Conservation (phyloP, 2,113 vertebrate genomes). For the Salvelinus namaycush region DNA sequence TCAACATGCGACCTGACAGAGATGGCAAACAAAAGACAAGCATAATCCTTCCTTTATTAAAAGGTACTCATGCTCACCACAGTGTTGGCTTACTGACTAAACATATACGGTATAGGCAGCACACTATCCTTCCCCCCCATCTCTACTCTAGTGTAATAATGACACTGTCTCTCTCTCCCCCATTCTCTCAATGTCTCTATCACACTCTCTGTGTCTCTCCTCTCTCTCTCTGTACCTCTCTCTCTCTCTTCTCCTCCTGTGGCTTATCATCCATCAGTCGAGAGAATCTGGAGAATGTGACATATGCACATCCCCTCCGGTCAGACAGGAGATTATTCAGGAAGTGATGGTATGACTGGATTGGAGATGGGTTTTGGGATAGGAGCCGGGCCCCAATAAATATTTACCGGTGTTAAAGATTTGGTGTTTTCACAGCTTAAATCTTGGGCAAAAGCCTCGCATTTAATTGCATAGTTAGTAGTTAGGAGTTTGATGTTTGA, state of each 20-base stretch:
- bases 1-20: conserved; percentile 1
- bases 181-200: background rate
- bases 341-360: conserved; percentile 7
- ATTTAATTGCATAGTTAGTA: no score
- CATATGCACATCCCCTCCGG: conserved; percentile 13
- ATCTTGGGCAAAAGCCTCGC: no score
- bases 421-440: no score
- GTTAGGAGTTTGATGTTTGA: no score
- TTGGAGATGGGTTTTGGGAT: background rate
- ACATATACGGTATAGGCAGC: background rate
- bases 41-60: conserved; percentile 24
- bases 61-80: conserved; percentile 19
- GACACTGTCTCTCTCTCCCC: conserved; percentile 17
- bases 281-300: conserved; percentile 11
- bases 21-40: conserved; percentile 10
- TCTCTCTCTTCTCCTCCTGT: conserved; percentile 9
- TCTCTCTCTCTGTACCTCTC: no score
- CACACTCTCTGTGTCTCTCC: background rate
- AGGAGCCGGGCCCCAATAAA: background rate
- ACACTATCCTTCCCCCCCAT: conserved; percentile 10
- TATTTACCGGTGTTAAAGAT: no score
- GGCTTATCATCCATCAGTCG: conserved; percentile 26
- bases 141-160: conserved; percentile 15
- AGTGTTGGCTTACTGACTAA: conserved; percentile 25
- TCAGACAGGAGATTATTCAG: background rate